Evolutionary conservation across 2,797 vertebrate species (phyloP).

Genomic region (Malurus splendens): DNA sequence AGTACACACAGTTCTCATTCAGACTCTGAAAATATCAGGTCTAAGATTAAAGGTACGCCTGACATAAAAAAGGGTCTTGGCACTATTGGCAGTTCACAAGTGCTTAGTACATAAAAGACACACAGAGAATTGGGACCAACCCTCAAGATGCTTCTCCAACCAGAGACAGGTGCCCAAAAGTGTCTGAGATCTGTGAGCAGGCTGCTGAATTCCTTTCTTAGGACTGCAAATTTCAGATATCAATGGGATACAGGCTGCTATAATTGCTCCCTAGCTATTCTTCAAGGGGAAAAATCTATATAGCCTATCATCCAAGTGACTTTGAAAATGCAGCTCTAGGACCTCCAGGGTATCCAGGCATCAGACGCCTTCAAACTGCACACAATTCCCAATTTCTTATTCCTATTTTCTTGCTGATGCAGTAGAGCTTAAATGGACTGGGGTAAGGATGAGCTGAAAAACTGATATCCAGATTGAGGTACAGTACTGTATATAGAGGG

Average conservation of each 20-base stretch:
- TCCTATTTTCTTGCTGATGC: neutral
- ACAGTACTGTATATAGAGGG: accelerated
- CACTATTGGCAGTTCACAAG: neutral
- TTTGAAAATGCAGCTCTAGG: neutral
- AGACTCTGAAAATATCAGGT: neutral
- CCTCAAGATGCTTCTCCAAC: neutral
- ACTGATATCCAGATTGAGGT: neutral
- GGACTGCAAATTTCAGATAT: neutral
- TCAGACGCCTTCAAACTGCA: neutral
- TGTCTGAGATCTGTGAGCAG: neutral
- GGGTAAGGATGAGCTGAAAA: neutral
- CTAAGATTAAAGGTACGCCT: neutral
- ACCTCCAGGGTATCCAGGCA: neutral
- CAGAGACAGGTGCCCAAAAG: neutral
- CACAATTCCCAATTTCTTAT: neutral
- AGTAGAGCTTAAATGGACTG: neutral
- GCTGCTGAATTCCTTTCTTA: neutral
- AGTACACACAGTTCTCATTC: neutral
- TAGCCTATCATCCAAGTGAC: neutral
- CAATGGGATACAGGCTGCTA: neutral
- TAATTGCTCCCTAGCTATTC: neutral
- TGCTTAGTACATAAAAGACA: neutral
- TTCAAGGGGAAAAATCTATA: neutral
- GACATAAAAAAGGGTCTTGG: neutral
- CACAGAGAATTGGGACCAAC: neutral